These are phyloP conservation scores for Gymnoscelis rufifasciata DNA, from an alignment of 2,888 invertebrate species.

Conservation along the genomic window DNA sequence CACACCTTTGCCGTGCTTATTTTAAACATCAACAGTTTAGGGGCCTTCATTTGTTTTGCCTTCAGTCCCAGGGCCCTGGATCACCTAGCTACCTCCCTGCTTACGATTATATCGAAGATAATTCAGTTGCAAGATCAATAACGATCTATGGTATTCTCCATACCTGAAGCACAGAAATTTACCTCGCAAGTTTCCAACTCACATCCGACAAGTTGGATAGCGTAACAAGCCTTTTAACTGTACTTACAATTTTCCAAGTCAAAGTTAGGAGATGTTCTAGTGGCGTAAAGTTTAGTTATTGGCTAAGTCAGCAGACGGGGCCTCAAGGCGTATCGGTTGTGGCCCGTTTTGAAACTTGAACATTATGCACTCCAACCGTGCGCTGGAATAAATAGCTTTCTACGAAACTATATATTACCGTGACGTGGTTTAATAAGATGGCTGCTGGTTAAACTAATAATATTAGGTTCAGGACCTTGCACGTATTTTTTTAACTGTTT, in stretches of 20 bases:
- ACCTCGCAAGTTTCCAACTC: background rate
- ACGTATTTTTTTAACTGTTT: too few species aligned
- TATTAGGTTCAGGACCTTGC: too few species aligned
- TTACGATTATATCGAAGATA: too few species aligned
- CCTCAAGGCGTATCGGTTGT: constrained; percentile 32
- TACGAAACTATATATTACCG: background rate
- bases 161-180: too few species aligned
- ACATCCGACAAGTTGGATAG: constrained; percentile 2
- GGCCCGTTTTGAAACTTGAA: constrained; percentile 36
- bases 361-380: constrained; percentile 28
- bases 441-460: too few species aligned
- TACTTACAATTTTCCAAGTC: constrained; percentile 1
- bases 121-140: too few species aligned
- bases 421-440: background rate
- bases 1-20: too few species aligned
- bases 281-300: constrained; percentile 14
- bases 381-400: background rate
- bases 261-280: constrained; percentile 17
- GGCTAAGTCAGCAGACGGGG: constrained; percentile 27
- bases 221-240: constrained; percentile 5
- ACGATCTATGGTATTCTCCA: too few species aligned
- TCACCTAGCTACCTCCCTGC: too few species aligned
- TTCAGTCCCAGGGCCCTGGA: too few species aligned
- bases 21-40: too few species aligned
- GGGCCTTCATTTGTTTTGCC: too few species aligned